Evolutionary conservation across 2,888 invertebrate genomes (phyloP), one percentile per base, ranked within the genome.

Genomic region (Mythimna pallens): DNA sequence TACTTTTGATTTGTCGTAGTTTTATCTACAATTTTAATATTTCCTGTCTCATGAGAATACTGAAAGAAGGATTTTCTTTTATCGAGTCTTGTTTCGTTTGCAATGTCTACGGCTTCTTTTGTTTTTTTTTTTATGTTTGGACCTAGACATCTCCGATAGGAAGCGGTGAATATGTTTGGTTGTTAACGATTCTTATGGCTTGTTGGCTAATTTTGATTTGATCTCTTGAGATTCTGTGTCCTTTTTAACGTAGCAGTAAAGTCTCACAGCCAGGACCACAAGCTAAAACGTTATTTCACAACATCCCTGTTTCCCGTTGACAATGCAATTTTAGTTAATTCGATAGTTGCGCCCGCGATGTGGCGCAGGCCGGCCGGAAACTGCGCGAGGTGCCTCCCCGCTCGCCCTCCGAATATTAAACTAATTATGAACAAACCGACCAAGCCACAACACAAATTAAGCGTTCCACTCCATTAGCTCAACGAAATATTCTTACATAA

Each of bases 291-390:
- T 40, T 40, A 69, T 78, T 78, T 54, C 73, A 73, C 63, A 64
- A 74, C 65, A 81, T 85, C 63, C 79, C 70, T 79, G 88, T 91
- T 91, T 89, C 89, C 87, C 86, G 90, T 89, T 90, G 92, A 93
- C 93, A 95, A 95, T 95, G 94, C 94, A 95, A 94, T 95, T 95
- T 94, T 88, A 91, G 93, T 91, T 95, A 94, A 95, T 95, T 94
- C 89, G 88, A 93, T 94, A 88, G 90, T 82, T 79, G 80, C 80
- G 86, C 79, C 71, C 69, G 81, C 84, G 85, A 81, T 82, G 83
- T 76, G 76, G 81, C 57, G 68, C 77, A 72, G 85, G 87, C 70
- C 77, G 82, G 77, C 30, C 82, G 74, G 55, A 64, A 50, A 69
- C 79, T 68, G 79, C 70, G 70, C 70, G 68, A 68, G 47, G 57